phyloP scores from a whole-genome alignment of 2,113 vertebrate genomes.

The Actenoides lindsayi region DNA sequence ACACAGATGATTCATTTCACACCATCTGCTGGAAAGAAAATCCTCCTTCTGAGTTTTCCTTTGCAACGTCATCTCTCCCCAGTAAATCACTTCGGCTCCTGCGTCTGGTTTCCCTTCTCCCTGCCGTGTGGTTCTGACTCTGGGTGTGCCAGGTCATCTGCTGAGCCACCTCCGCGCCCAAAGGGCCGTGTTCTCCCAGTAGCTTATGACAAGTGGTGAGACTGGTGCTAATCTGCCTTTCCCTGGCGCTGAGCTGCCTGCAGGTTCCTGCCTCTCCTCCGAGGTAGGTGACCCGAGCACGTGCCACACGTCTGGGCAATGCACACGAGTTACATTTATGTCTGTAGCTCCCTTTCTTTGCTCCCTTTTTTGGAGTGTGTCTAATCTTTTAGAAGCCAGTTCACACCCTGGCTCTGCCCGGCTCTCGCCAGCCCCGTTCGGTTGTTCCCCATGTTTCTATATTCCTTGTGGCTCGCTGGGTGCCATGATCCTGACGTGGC shows the following conservation, averaged over 20 bases:
- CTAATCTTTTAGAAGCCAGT: neutral
- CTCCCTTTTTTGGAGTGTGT: rapidly evolving
- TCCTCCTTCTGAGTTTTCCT: constrained; percentile 40
- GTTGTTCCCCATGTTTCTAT: neutral
- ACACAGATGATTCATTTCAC: constrained; percentile 67
- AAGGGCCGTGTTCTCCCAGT: neutral
- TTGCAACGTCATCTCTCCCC: neutral
- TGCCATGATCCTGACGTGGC: neutral
- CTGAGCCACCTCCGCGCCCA: neutral
- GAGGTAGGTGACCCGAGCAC: neutral
- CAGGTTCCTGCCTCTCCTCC: neutral
- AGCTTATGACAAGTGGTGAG: neutral
- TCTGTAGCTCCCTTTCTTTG: neutral
- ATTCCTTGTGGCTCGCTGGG: neutral
- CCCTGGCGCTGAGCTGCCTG: neutral
- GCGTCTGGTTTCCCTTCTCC: neutral
- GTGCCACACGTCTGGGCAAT: rapidly evolving
- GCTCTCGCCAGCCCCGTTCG: neutral
- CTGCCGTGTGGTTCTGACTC: neutral
- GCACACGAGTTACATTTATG: neutral
- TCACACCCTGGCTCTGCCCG: neutral
- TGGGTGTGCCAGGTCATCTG: neutral
- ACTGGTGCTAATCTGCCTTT: neutral
- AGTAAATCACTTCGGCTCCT: neutral
- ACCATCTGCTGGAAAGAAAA: constrained; percentile 65